Percentiles rank a stretch among this genome's conserved stretches.
Conservation (phyloP, 2,888 invertebrate species). For the Parnassius glacialis region DNA sequence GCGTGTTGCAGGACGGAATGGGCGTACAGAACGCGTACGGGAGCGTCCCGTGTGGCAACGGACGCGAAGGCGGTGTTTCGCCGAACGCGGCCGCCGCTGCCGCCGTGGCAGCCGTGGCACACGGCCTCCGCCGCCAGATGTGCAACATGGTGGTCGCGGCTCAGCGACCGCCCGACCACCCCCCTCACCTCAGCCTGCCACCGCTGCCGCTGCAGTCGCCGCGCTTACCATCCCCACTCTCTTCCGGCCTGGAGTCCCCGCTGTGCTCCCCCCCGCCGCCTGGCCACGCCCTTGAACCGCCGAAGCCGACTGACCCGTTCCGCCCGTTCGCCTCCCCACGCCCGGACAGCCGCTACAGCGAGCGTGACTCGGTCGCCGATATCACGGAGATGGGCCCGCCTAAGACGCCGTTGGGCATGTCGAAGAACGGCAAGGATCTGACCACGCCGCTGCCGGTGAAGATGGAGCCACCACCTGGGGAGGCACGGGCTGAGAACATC, state of each 20-base stretch:
- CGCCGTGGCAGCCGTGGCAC: conserved; percentile 92
- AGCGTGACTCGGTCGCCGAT: conserved; percentile 80
- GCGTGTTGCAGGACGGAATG: conserved; percentile 83
- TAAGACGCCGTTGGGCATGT: conserved; percentile 54
- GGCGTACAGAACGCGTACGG: conserved; percentile 79
- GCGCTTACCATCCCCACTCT: conserved; percentile 78
- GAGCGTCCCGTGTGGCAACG: conserved; percentile 78
- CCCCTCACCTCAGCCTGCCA: conserved; percentile 73
- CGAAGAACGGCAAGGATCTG: conserved; percentile 65
- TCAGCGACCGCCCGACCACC: conserved; percentile 66
- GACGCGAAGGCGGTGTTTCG: conserved; percentile 77
- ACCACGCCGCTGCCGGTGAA: conserved; percentile 84
- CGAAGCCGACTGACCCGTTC: conserved; percentile 75
- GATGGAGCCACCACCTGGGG: conserved; percentile 82
- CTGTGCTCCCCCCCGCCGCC: conserved; percentile 83
- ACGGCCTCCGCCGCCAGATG: conserved; percentile 92
- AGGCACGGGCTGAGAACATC: conserved; percentile 81
- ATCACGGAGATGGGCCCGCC: conserved; percentile 72
- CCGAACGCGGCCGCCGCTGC: conserved; percentile 88
- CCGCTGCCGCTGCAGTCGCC: conserved; percentile 66
- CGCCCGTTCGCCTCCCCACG: conserved; percentile 82
- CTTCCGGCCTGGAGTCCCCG: conserved; percentile 82
- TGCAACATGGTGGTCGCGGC: conserved; percentile 87
- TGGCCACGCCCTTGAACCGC: conserved; percentile 84
- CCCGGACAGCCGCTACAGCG: conserved; percentile 82